These are phyloP conservation scores for Dascyllus trimaculatus DNA, from an alignment of 2,113 vertebrate genomes.

Conservation along the genomic window DNA sequence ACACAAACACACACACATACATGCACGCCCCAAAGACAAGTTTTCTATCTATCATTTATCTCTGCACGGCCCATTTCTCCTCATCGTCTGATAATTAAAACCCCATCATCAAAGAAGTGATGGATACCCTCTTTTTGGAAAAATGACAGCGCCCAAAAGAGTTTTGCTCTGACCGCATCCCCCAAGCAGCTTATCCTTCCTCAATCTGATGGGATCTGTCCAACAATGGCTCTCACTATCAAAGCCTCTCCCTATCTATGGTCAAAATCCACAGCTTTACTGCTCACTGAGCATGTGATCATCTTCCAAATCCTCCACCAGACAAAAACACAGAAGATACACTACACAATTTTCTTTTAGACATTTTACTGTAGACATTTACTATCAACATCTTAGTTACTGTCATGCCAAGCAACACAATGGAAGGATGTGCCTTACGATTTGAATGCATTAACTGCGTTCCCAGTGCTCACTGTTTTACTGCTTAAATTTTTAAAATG, in stretches of 20 bases:
- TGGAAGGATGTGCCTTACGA: not conserved
- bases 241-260: constrained; percentile 66
- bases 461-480: no score
- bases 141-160: constrained; percentile 60
- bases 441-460: no score
- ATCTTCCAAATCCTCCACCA: constrained; percentile 30
- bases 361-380: not conserved
- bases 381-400: not conserved
- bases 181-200: constrained; percentile 67
- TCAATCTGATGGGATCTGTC: constrained; percentile 67
- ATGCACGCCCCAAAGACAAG: constrained; percentile 27
- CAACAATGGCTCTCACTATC: constrained; percentile 65
- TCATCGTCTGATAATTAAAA: constrained; percentile 67
- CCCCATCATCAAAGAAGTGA: constrained; percentile 60
- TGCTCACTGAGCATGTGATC: constrained; percentile 47
- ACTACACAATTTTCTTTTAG: not conserved
- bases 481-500: no score
- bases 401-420: not conserved
- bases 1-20: not conserved
- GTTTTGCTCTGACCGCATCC: constrained; percentile 53
- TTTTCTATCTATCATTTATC: constrained; percentile 48
- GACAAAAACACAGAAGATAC: constrained; percentile 34
- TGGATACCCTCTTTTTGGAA: constrained; percentile 52
- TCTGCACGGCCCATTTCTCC: constrained; percentile 62
- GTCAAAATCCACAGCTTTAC: constrained; percentile 63